Base-by-base conservation (phyloP, 2,888 invertebrate species). In the Macrosoma leucophasiata region DNA sequence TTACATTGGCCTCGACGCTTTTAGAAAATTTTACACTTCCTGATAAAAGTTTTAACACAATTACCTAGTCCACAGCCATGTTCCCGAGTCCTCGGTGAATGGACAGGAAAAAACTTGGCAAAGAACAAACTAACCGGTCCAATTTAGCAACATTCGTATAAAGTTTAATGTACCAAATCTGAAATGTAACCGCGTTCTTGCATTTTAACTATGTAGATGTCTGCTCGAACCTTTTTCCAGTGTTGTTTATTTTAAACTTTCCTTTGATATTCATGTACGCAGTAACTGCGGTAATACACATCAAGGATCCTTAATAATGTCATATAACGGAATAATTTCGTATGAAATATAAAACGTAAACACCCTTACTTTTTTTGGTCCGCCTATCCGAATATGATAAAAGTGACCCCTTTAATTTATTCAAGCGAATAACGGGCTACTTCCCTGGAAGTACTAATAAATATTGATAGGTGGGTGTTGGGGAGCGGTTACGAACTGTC, bases 41-140 rank as follows among this genome's bases (percentile, higher is more conserved):
- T 68, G 76, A 78, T 79, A 76, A 78, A 79, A 81, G 72, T 81
- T 81, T 81, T 81, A 81, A 81, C 79, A 75, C 76, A 75, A 81
- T 81, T 79, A 79, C 76, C 74, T 70, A 66, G 73, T 71, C 70
- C 67, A 59, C 66, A 62, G 65, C 72, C 72, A 69, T 78, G 76
- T 67, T 59, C 61, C 69, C 54, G 57, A 61, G 65, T 67, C 69
- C 73, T 65, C 70, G 62, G 59, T 63, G 66, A 62, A 66, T 63
- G 73, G 70, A 73, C 75, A 74, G 70, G 69, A 73, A 78, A 78
- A 77, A 79, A 81, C 76, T 78, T 78, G 74, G 73, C 72, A 68
- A 78, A 73, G 77, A 75, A 76, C 75, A 77, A 81, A 79, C 76
- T 78, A 78, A 73, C 78, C 75, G 70, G 68, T 73, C 73, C 78